Conservation (phyloP, 2,888 invertebrate genomes). For the Anorthoa munda region DNA sequence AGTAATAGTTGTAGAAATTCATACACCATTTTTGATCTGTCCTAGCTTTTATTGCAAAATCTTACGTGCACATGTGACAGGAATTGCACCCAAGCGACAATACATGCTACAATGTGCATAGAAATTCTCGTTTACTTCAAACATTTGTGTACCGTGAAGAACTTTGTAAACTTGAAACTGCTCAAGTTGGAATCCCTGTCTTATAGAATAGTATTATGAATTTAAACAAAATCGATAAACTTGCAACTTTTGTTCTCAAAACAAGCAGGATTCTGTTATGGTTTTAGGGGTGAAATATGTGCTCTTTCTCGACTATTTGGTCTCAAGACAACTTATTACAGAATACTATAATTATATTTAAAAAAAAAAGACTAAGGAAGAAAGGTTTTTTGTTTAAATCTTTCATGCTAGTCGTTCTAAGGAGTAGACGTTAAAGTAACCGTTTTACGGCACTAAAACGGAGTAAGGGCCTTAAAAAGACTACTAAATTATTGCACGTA, state of each 20-base stretch:
- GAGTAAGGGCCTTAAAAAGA: neutral
- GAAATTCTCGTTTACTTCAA: constrained; percentile 37
- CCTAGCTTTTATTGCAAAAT: constrained; percentile 31
- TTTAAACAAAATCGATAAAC: constrained; percentile 44
- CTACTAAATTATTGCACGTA: neutral
- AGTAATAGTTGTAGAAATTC: too few species aligned
- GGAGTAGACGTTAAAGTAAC: too few species aligned
- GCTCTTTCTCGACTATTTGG: neutral
- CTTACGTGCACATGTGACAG: constrained; percentile 30
- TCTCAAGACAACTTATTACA: neutral
- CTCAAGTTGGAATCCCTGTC: constrained; percentile 36
- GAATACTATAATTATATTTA: neutral
- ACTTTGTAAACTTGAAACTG: constrained; percentile 45
- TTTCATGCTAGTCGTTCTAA: too few species aligned
- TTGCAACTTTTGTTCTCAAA: constrained; percentile 5
- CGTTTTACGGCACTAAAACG: too few species aligned
- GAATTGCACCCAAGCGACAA: constrained; percentile 42
- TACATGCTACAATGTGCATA: constrained; percentile 32
- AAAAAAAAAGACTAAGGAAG: too few species aligned
- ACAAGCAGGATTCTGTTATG: neutral
- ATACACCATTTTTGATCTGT: neutral
- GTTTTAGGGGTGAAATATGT: neutral
- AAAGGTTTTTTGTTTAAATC: too few species aligned
- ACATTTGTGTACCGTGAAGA: constrained; percentile 44
- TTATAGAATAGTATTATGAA: constrained; percentile 30